Conservation (phyloP, 2,113 vertebrate species). For the Forbesichthys agassizii region DNA sequence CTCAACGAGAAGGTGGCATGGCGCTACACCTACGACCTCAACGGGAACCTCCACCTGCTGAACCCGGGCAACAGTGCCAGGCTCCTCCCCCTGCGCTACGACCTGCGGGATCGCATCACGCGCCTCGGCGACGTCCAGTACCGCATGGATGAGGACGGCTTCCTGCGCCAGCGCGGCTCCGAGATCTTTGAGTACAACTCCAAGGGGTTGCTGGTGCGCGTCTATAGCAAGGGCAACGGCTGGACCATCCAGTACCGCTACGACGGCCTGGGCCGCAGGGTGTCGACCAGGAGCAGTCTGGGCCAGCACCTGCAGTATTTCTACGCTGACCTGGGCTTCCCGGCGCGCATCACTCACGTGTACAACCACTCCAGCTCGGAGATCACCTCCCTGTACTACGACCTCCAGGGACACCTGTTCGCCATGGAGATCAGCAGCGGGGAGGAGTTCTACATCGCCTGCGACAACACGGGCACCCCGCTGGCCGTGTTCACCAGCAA, state of each 20-base stretch:
- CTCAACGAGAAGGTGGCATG: slow-evolving; percentile 96
- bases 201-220: slow-evolving; percentile 90
- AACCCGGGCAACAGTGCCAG: slow-evolving; percentile 90
- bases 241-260: slow-evolving; percentile 96
- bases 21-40: slow-evolving; percentile 98
- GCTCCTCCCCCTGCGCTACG: slow-evolving; percentile 89
- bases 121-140: slow-evolving; percentile 97
- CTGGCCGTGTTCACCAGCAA: slow-evolving; percentile 96
- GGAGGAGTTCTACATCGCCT: slow-evolving; percentile 97
- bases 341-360: slow-evolving; percentile 92
- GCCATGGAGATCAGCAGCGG: slow-evolving; percentile 98
- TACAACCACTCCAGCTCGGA: slow-evolving; percentile 98
- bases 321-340: slow-evolving; percentile 92
- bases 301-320: slow-evolving; percentile 97
- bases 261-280: slow-evolving; percentile 90
- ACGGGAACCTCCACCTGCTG: slow-evolving; percentile 93
- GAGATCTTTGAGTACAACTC: slow-evolving; percentile 98
- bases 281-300: slow-evolving; percentile 90
- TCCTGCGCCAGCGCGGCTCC: slow-evolving; percentile 90
- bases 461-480: slow-evolving; percentile 94
- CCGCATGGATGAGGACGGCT: slow-evolving; percentile 93
- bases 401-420: slow-evolving; percentile 96
- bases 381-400: slow-evolving; percentile 97
- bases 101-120: slow-evolving; percentile 94
- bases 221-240: slow-evolving; percentile 94